Conservation (phyloP, 2,888 invertebrate genomes). For the Drosophila trichaetosa region DNA sequence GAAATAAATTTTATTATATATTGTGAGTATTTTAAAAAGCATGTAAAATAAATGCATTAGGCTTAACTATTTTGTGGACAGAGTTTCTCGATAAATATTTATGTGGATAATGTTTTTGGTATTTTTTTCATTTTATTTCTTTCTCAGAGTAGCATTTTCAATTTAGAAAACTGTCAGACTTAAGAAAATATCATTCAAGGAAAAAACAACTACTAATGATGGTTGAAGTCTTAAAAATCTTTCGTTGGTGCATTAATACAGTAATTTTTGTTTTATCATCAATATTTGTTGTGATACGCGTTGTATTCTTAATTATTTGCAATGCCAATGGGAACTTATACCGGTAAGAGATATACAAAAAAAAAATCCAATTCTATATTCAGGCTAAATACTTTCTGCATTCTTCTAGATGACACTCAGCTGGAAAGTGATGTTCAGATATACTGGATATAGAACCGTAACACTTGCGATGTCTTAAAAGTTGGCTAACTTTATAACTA, state of each 20-base stretch:
- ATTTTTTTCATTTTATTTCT: neutral
- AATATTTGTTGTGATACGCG: neutral
- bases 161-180: neutral
- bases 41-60: neutral
- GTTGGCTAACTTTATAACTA: neutral
- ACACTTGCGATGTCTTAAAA: neutral
- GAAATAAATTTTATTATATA: neutral
- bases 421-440: neutral
- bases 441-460: neutral
- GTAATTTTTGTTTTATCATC: neutral
- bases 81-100: neutral
- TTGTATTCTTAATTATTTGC: neutral
- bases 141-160: neutral
- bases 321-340: neutral
- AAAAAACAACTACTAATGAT: neutral
- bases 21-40: neutral
- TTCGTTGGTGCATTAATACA: conserved; percentile 11
- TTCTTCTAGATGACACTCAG: neutral
- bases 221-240: neutral
- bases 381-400: neutral
- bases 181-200: neutral
- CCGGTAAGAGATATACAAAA: neutral
- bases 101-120: neutral
- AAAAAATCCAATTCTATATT: neutral
- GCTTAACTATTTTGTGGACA: neutral